Conservation (phyloP, 2,113 vertebrate species). For the Malurus alboscapulatus region DNA sequence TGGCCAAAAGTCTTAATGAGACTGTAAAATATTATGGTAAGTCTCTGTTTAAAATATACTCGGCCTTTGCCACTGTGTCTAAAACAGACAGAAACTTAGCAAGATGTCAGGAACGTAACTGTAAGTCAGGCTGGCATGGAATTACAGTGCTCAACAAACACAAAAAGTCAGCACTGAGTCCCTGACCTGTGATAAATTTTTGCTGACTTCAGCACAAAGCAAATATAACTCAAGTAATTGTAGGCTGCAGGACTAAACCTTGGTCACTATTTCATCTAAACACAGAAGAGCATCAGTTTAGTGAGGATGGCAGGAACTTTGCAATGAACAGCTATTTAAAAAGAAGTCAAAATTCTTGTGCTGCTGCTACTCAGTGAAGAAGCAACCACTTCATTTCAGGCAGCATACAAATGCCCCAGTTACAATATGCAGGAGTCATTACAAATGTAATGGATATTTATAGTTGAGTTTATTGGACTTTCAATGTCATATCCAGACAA, state of each 20-base stretch:
- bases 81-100: conserved; percentile 14
- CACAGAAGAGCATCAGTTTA: background rate
- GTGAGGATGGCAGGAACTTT: background rate
- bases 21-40: conserved; percentile 63
- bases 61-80: background rate
- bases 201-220: background rate
- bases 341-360: background rate
- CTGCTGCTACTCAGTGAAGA: background rate
- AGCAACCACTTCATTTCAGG: background rate
- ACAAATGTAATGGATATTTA: background rate
- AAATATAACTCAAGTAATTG: background rate
- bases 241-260: background rate
- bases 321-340: background rate
- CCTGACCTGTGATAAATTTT: background rate
- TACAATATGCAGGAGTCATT: background rate
- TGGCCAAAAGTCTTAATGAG: conserved; percentile 59
- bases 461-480: background rate
- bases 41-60: conserved; percentile 40
- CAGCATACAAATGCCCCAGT: background rate
- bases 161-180: background rate
- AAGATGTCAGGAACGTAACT: background rate
- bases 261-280: background rate
- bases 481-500: background rate
- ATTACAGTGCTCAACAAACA: background rate
- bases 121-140: conserved; percentile 12